Evolutionary conservation across 2,797 vertebrate genomes (phyloP), one percentile per base, ranked within the genome.

Genomic region (Diglossa cyanea): DNA sequence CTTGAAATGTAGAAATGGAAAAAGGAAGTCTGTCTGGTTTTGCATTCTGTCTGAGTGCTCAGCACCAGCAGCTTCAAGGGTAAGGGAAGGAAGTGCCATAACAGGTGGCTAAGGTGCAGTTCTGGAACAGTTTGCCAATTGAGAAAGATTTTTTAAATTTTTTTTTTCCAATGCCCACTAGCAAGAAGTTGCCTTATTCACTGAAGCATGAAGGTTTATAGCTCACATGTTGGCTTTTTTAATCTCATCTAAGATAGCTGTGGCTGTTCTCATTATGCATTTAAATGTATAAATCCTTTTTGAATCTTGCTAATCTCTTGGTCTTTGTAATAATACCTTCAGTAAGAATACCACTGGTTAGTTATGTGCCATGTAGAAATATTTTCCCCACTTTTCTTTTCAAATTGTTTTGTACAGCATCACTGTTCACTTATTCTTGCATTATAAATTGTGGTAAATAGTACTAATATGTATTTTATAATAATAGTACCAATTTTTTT

Each of bases 261-360:
- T 80, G 61, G 44, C 81, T 91, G 33, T 92, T 86, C 31, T 87
- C 40, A 66, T 84, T 86, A 66, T 70, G 55, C 60, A 63, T 60
- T 73, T 81, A 79, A 87, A 63, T 66, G 20, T 61, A 63, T 95
- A 79, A 94, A 92, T 92, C 71, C 55, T 53, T 91, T 94, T 48
- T 55, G 55, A 85, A 57, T 70, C 63, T 85, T 89, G 33, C 28
- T 73, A 58, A 84, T 53, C 47, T 76, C 55, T 88, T 86, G 24
- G 44, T 86, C 31, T 88, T 85, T 18, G 25, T 86, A 86, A 67
- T 74, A 80, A 88, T 75, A 75, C 47, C 42, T 84, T 54, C 39
- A 78, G 91, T 44, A 86, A 70, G 86, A 89, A 55, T 33, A 45
- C 9, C 28, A 44, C 42, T 6, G 2, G 35, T 85, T 84, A 88